Conservation (phyloP, 1,140 invertebrate species). For the Dendroctonus valens region DNA sequence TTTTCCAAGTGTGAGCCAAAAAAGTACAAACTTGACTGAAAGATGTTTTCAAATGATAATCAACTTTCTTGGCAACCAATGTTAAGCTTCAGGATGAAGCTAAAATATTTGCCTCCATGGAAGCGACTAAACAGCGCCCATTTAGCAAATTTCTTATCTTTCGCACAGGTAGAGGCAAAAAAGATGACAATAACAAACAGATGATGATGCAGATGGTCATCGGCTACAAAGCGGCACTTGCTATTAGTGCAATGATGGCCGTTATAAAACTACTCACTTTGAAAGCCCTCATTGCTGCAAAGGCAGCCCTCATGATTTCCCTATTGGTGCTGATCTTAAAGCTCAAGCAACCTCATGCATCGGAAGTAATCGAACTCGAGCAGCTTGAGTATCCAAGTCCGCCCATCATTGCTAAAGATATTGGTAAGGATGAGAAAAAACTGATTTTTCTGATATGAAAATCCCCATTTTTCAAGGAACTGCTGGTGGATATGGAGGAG, state of each 20-base stretch:
- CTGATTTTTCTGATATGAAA: neutral
- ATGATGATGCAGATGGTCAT: slow-evolving; percentile 57
- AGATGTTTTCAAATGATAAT: too few species aligned
- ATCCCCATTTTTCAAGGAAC: too few species aligned
- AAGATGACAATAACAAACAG: slow-evolving; percentile 35
- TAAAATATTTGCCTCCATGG: too few species aligned
- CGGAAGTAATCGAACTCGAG: slow-evolving; percentile 36
- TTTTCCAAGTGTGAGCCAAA: too few species aligned
- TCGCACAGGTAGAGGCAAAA: slow-evolving; percentile 52
- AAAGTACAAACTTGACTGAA: too few species aligned
- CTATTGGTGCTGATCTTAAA: slow-evolving; percentile 53
- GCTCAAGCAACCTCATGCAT: slow-evolving; percentile 1
- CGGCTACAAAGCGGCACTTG: slow-evolving; percentile 61
- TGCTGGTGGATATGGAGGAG: neutral
- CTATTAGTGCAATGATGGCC: slow-evolving; percentile 57
- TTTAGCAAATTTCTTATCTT: too few species aligned
- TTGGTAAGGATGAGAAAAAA: slow-evolving; percentile 11
- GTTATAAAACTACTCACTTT: slow-evolving; percentile 59
- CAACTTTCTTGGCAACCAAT: too few species aligned
- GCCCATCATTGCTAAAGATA: slow-evolving; percentile 14
- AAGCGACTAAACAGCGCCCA: too few species aligned
- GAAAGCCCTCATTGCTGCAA: slow-evolving; percentile 62
- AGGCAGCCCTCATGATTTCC: slow-evolving; percentile 60
- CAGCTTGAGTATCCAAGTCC: slow-evolving; percentile 19
- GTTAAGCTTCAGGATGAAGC: too few species aligned